Evolutionary conservation across 2,113 vertebrate species (phyloP), one percentile per base, ranked within the genome.

Genomic region (Zosterops pallidus): DNA sequence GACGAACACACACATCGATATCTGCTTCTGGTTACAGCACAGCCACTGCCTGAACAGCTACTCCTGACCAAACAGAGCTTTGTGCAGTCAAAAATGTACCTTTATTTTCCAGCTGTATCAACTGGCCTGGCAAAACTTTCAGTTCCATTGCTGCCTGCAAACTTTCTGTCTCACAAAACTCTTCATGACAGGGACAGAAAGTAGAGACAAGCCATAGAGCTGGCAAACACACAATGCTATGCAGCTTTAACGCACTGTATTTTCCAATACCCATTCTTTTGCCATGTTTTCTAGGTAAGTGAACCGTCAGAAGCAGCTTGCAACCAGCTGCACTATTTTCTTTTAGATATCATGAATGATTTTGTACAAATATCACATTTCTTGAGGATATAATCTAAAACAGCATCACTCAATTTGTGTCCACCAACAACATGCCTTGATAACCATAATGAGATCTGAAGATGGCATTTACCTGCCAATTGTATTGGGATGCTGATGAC

Each of bases 21-120:
- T 80, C 88, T 94, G 89, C 83, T 92, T 62, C 89, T 83, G 80
- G 49, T 93, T 90, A 94, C 78, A 71, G 84, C 81, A 60, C 44
- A 67, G 74, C 19, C 47, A 60, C 77, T 82, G 87, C 81, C 69
- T 56, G 23, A 89, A 79, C 71, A 80, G 71, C 63, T 83, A 63
- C 79, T 86, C 84, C 71, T 70, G 42, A 90, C 71, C n/a, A 44
- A 87, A 60, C 26, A 14, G 15, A 72, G 33, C 44, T 80, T 21
- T 28, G 13, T n/a, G 64, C 28, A 46, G 55, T 33, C 79, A 77
- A 80, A 92, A 93, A 42, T 18, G 35, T 28, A 14, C 35, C 62
- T 44, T 59, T 47, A 37, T 67, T 82, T 94, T 81, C 79, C 47
- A 83, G 52, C 6, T 46, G 2, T 55, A 93, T n/a, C 75, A 53